Evolutionary conservation across 1,140 invertebrate species (phyloP), one percentile per base, ranked within the genome.

Genomic region (Solenopsis invicta): DNA sequence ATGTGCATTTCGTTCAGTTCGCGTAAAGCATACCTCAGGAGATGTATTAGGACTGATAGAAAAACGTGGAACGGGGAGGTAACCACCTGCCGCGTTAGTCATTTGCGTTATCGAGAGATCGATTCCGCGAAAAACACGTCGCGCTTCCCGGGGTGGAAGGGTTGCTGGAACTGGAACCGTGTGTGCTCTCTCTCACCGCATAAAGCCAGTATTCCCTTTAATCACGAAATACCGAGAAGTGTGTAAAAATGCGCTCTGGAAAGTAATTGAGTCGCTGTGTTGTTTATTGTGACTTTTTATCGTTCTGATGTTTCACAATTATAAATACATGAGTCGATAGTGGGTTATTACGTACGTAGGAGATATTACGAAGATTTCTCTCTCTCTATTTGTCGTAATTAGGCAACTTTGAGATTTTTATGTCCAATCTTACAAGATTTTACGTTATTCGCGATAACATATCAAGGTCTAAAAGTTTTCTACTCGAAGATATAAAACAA

Each of bases 21-120:
- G 90, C 90, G 89, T 85, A 89, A 90, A 90, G 81, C 71, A 59
- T 74, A 81, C 52, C 92, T 92, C 81, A 85, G 48, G n/a, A 80
- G 62, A 77, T 21, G 37, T 52, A 52, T 80, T 24, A 41, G 77
- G 66, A 87, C 87, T 88, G 91, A 90, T 29, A 76, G 72, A 24
- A 12, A 41, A 37, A 77, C 41, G 78, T 29, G 85, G 54, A 75
- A 24, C 12, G 2, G 21, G 41, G 41, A 48, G 13, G 12, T 59
- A 69, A 66, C 67, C 75, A 64, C 72, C 74, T 82, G 67, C 78
- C 89, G 81, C 84, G 85, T 88, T 62, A 88, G 81, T 77, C 85
- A 88, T 89, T 90, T 88, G 71, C 86, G 82, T 91, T 92, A 93
- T 93, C 90, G 87, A 45, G 18, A 48, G 84, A 92, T 92, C 87